Conservation (phyloP, 2,888 invertebrate species). For the Heliconius sara region DNA sequence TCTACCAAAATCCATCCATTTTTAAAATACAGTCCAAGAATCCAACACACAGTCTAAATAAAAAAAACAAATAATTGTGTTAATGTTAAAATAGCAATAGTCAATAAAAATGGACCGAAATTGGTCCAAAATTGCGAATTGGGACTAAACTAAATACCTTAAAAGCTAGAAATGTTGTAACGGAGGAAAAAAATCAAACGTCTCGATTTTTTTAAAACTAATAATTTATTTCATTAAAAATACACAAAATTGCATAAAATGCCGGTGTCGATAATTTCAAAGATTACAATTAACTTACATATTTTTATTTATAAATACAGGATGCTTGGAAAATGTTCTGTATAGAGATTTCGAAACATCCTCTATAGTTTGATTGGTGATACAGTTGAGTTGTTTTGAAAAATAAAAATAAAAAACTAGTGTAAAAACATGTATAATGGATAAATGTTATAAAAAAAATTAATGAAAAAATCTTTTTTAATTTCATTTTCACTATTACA, state of each 20-base stretch:
- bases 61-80: not conserved
- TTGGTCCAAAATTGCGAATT: not conserved
- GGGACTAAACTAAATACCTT: slow-evolving; percentile 55
- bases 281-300: slow-evolving; percentile 53
- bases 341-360: slow-evolving; percentile 30
- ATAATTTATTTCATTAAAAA: slow-evolving; percentile 67
- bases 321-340: slow-evolving; percentile 25
- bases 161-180: slow-evolving; percentile 60
- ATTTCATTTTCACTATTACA: not conserved
- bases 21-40: not conserved
- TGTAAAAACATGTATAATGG: too few relatives aligned
- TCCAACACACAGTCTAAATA: not conserved
- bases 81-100: not conserved
- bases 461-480: not conserved
- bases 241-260: slow-evolving; percentile 61
- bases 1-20: slow-evolving; percentile 1
- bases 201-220: slow-evolving; percentile 56
- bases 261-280: slow-evolving; percentile 58
- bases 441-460: not conserved
- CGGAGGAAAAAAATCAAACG: slow-evolving; percentile 52
- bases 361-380: slow-evolving; percentile 18
- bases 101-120: not conserved
- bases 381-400: not conserved
- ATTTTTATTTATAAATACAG: slow-evolving; percentile 45
- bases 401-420: not conserved